phyloP scores from a whole-genome alignment of 2,113 vertebrate species.

The Pavo muticus region DNA sequence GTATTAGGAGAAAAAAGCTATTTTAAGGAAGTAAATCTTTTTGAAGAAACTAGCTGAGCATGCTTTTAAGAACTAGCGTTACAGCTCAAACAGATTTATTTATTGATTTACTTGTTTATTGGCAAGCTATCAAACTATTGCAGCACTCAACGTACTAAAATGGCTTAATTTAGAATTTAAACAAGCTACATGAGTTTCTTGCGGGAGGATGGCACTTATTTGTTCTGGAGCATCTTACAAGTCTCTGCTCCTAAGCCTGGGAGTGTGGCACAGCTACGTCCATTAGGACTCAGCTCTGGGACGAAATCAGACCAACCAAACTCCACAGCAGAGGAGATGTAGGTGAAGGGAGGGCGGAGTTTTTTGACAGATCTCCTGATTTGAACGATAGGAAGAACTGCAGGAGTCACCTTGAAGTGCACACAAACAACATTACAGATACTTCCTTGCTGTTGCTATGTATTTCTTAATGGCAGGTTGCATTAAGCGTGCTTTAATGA shows the following conservation, averaged over 20 bases:
- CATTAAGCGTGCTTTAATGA: background rate
- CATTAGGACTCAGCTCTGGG: background rate
- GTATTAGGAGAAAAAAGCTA: conserved; percentile 19
- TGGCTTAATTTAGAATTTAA: background rate
- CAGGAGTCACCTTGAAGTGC: background rate
- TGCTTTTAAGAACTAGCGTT: background rate
- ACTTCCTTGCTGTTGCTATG: background rate
- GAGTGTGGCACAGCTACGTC: background rate
- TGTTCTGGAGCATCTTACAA: background rate
- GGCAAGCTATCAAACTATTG: background rate
- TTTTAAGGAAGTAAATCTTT: conserved; percentile 42
- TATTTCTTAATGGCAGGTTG: background rate
- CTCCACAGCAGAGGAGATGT: background rate
- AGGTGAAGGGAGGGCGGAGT: background rate
- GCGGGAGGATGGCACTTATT: background rate
- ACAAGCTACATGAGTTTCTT: background rate
- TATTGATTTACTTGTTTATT: too few species aligned
- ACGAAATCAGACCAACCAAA: background rate
- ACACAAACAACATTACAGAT: background rate
- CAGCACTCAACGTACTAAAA: background rate
- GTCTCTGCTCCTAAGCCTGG: background rate
- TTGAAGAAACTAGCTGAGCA: background rate
- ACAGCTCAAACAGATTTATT: background rate
- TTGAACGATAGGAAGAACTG: background rate
- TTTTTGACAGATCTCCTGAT: background rate